phyloP scores from a whole-genome alignment of 2,113 vertebrate species.

The Xenus cinereus region DNA sequence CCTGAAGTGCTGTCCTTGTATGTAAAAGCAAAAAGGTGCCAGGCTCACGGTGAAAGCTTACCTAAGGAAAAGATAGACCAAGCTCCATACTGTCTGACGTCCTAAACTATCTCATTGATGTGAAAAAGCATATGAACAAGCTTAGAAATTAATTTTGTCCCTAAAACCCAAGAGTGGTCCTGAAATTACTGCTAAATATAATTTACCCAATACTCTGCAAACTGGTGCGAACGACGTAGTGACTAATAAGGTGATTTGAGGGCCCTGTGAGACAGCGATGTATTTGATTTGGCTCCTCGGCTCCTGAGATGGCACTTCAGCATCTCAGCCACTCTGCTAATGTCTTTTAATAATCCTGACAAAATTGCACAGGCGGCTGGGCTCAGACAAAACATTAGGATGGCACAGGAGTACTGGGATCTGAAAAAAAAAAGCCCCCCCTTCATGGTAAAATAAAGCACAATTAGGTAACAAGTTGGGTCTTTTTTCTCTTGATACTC shows the following conservation, averaged over 20 bases:
- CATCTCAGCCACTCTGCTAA: background rate
- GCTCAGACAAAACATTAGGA: background rate
- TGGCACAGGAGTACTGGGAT: background rate
- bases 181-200: background rate
- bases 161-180: background rate
- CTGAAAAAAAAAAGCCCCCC: background rate
- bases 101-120: background rate
- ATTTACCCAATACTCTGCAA: background rate
- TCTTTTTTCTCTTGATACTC: background rate
- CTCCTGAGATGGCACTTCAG: background rate
- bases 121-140: background rate
- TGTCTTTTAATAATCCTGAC: constrained; percentile 36
- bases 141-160: background rate
- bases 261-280: background rate
- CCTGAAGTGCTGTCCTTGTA: background rate
- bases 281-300: constrained; percentile 15
- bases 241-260: background rate
- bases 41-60: background rate
- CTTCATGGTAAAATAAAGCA: background rate
- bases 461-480: background rate
- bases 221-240: background rate
- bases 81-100: background rate
- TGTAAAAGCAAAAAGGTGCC: background rate
- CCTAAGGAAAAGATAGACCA: background rate
- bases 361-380: background rate